Evolutionary conservation across 2,113 vertebrate species (phyloP), one percentile per base, ranked within the genome.

Genomic region (Catharus bicknelli): DNA sequence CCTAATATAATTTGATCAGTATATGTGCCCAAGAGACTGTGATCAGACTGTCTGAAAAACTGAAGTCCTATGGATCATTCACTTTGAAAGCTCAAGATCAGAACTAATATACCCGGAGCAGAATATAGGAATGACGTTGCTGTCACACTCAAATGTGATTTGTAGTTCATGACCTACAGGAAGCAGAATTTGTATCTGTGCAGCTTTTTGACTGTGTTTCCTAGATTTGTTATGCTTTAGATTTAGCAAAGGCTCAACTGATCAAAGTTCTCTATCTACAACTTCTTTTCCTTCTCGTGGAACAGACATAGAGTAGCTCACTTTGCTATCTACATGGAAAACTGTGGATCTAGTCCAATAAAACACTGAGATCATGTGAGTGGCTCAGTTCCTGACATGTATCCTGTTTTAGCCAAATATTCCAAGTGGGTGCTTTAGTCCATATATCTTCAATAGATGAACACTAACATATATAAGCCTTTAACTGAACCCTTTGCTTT

Each of bases 171-270:
- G n/a, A 50, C 36, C 26, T 57, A 76, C 30, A 76, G 59, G 26
- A 90, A 66, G 34, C 32, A 25, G n/a, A 43, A 27, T n/a, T 74
- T 32, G 12, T 77, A 34, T 10, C 29, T 48, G 34, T 78, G 40
- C 57, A 95, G 43, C 36, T 78, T 94, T 75, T 92, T 95, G 62
- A 66, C 78, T 90, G 8, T 88, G 36, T 83, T 93, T 94, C 74
- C 32, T 95, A 87, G 86, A 40, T 79, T 50, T 43, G 42, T 93
- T 96, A 78, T 38, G 76, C 78, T 84, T 96, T 58, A 89, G 84
- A 83, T 57, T 29, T 92, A 93, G 48, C 34, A 77, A 54, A 88
- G 61, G 57, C 42, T 90, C 74, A 94, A 50, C 30, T 67, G 78
- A 64, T 78, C 23, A n/a, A 90, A 95, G 55, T 32, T 72, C 62